These are phyloP conservation scores for Hipposideros armiger DNA, from an alignment of 2,113 vertebrate genomes.

Conservation along the genomic window DNA sequence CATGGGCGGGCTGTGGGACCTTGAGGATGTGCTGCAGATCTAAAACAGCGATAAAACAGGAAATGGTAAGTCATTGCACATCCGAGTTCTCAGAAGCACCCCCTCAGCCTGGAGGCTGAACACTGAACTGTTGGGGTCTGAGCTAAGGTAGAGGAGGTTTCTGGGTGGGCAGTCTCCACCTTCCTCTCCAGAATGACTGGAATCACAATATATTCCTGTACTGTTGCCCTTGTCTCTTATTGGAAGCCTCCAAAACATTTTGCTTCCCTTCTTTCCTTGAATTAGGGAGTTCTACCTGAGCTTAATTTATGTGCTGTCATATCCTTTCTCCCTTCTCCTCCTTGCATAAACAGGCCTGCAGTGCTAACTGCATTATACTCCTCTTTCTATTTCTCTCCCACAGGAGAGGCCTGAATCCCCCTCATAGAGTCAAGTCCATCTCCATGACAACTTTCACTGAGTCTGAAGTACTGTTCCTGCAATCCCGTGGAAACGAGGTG, in stretches of 20 bases:
- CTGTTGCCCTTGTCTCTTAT: not conserved
- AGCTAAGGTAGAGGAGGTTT: not conserved
- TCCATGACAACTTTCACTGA: slow-evolving; percentile 98
- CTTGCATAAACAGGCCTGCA: not conserved
- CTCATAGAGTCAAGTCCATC: slow-evolving; percentile 96
- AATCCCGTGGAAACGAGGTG: slow-evolving; percentile 95
- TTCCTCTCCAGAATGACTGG: not conserved
- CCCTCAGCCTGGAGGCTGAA: not conserved
- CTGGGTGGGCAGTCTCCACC: not conserved
- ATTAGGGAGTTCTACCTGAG: not conserved
- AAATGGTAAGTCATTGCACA: not conserved
- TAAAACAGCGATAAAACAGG: not conserved
- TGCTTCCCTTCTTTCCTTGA: not conserved
- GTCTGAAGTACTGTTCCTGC: slow-evolving; percentile 94
- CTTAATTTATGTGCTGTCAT: not conserved
- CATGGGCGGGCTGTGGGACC: not conserved
- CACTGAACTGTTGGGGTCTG: not conserved
- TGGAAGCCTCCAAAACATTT: not conserved
- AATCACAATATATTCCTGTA: not conserved
- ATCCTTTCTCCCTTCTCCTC: not conserved
- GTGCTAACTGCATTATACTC: not conserved
- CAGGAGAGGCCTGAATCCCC: slow-evolving; percentile 95
- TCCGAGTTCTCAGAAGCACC: not conserved
- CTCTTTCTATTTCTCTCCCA: slow-evolving; percentile 60
- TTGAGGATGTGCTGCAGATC: not conserved